Evolutionary conservation across 2,113 vertebrate species (phyloP).

Genomic region (Gnathonemus longibarbis): DNA sequence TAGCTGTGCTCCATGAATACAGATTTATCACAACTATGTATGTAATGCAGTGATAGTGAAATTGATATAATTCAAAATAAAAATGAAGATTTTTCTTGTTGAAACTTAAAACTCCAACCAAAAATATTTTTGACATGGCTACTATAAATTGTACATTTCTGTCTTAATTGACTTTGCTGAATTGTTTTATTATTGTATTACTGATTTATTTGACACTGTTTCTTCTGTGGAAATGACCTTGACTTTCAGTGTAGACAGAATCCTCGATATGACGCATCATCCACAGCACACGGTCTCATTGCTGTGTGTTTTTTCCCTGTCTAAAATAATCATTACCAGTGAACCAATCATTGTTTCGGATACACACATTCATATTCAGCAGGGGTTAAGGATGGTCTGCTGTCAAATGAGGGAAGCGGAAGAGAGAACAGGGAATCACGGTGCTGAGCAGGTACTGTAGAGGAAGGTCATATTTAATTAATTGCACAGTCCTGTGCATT

Average conservation of each 20-base stretch:
- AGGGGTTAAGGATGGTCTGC: slow-evolving; percentile 9
- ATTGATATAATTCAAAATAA: neutral
- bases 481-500: slow-evolving; percentile 19
- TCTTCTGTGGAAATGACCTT: neutral
- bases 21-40: neutral
- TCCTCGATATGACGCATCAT: neutral
- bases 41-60: neutral
- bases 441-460: neutral
- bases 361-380: neutral
- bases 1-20: neutral
- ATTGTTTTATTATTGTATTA: neutral
- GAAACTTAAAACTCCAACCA: neutral
- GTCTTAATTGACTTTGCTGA: neutral
- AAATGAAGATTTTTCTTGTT: neutral
- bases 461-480: slow-evolving; percentile 34
- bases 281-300: neutral
- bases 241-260: neutral
- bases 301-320: neutral
- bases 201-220: neutral
- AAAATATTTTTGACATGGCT: neutral
- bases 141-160: neutral
- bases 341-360: neutral
- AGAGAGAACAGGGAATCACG: neutral
- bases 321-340: neutral
- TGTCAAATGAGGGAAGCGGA: neutral